phyloP scores from a whole-genome alignment of 2,113 vertebrate genomes.

The Micromys minutus region DNA sequence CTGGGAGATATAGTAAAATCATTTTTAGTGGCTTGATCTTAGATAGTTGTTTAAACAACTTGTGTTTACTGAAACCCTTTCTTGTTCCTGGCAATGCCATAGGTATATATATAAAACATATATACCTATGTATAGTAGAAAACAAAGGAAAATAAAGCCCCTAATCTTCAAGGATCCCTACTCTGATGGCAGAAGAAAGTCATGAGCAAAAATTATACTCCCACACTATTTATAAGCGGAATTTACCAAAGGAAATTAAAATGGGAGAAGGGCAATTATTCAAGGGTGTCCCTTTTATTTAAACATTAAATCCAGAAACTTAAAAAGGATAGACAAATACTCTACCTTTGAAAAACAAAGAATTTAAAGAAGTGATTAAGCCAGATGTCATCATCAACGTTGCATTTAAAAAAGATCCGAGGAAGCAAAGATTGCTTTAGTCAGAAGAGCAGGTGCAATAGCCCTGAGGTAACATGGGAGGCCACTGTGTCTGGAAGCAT shows the following conservation, averaged over 20 bases:
- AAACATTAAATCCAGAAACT: background rate
- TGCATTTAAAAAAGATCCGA: background rate
- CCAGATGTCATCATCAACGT: background rate
- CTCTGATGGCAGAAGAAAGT: background rate
- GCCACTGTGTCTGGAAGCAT: background rate
- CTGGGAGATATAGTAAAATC: background rate
- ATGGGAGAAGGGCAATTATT: background rate
- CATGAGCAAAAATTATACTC: background rate
- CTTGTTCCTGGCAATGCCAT: background rate
- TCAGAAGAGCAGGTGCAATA: background rate
- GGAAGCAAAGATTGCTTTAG: background rate
- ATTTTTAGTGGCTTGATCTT: background rate
- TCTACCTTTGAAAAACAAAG: background rate
- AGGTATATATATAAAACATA: too few relatives aligned
- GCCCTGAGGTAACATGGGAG: background rate
- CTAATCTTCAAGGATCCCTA: background rate
- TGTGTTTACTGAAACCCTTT: background rate
- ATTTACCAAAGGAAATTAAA: background rate
- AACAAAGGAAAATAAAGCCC: background rate
- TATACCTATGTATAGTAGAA: background rate
- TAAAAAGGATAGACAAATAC: background rate
- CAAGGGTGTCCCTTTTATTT: background rate
- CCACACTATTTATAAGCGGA: background rate
- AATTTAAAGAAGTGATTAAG: background rate
- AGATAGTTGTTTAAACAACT: background rate